Evolutionary conservation across 2,113 vertebrate genomes (phyloP), one percentile per base, ranked within the genome.

Genomic region (Trogon surrucura): DNA sequence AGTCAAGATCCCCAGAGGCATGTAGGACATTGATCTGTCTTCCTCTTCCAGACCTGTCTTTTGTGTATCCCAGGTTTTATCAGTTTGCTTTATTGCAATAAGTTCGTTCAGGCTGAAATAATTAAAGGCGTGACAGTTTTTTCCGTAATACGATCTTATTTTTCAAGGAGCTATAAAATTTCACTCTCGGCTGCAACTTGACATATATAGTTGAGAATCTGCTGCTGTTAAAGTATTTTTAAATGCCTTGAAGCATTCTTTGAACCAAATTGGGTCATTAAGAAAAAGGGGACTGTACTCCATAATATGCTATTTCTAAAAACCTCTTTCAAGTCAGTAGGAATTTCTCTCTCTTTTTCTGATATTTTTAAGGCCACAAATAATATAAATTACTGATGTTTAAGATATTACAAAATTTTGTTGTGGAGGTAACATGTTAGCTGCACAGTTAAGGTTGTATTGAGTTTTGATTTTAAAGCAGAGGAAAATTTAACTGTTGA

Each of bases 211-310:
- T 81, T 85, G 79, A 69, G 75, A 78, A 80, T 41, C 69, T 87
- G 38, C 85, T 91, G 90, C 58, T 95, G 95, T 96, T 95, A 95
- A 96, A 93, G 27, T 47, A 62, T 75, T 95, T 95, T 73, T 93
- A 18, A 88, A 89, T 83, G 88, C 89, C 84, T 95, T 86, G 71
- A 96, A 95, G 61, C 75, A 84, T 75, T 81, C 61, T 96, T 95
- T 95, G 80, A 95, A 89, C 17, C 25, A 96, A 93, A 96, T 77
- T 79, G 88, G 57, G 10, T 74, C 78, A 84, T 89, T 95, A 95
- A 93, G 78, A 34, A 74, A 95, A 92, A 75, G 57, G 18, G 34
- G 64, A 88, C 77, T 85, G 45, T 18, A 51, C 53, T 91, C 50
- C 17, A 17, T 48, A 88, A 64, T 84, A 89, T 3, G 11, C 57